Evolutionary conservation across 2,888 invertebrate genomes (phyloP), one percentile per base, ranked within the genome.

Genomic region (Pseudococcus viburni): DNA sequence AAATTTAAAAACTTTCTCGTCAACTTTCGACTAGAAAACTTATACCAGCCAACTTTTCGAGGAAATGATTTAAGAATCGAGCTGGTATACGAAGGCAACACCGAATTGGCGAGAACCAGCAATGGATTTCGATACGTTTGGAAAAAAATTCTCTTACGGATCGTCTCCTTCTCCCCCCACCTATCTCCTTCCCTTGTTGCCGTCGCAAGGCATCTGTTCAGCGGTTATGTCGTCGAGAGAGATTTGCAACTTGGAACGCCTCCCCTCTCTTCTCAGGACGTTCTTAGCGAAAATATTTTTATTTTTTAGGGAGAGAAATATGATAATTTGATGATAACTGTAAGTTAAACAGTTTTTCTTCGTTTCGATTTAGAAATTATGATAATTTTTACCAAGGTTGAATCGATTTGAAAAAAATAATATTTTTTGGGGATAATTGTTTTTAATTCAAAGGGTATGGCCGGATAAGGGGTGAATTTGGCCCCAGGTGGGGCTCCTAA

Each of bases 1-100:
- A 64, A 64, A 64, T 64, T 64, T 64, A 64, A 64, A 64, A 64
- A 64, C 64, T 64, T 64, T 64, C 64, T 64, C 64, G 64, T 64
- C 64, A 64, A 64, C 64, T 64, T 64, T 64, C 64, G 22, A 64
- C 64, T 64, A 22, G 64, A 64, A 64, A 64, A 64, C 64, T 64
- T n/a, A n/a, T 64, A 64, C 64, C 22, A 19, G 9, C 64, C 9
- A 64, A 64, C 22, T 64, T 64, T 64, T 22, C 22, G 64, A 19
- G 11, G 22, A 22, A 64, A 64, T 64, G 64, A 64, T 64, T 64
- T 22, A 64, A 64, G 22, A 22, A 64, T 64, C 12, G 64, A 64
- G 12, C 1, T 15, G 11, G 11, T n/a, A n/a, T n/a, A n/a, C 15
- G 64, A 64, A 64, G 11, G 9, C 19, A 22, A 22, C 6, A 11